Percentiles rank a stretch among this genome's conserved stretches.
Evolutionary conservation across 2,113 vertebrate species (phyloP).

Genomic region (Asarcornis scutulata): DNA sequence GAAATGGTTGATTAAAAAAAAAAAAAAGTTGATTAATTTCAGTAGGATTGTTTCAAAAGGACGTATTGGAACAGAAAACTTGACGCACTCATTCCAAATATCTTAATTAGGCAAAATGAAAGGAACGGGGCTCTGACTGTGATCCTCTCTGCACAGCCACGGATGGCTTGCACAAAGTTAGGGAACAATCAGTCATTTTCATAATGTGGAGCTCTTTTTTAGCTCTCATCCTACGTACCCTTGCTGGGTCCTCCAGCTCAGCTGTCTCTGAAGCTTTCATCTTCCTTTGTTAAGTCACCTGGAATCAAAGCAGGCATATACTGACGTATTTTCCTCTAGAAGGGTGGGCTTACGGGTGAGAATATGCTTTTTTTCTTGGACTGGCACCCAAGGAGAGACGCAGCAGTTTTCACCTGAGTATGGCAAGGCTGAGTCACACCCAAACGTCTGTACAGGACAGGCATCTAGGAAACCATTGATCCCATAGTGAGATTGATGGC

Average conservation of each 20-base stretch:
- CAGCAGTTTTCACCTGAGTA: neutral
- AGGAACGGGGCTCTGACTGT: neutral
- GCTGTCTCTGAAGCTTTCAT: neutral
- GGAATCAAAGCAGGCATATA: neutral
- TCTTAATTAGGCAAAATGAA: neutral
- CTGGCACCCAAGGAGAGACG: neutral
- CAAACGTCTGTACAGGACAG: neutral
- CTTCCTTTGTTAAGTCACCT: neutral
- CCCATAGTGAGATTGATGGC: neutral
- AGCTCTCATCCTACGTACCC: neutral
- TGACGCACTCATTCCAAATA: neutral
- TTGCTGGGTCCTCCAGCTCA: neutral
- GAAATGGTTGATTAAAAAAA: neutral
- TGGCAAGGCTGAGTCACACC: neutral
- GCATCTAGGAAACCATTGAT: rapidly evolving
- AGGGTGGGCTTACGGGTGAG: rapidly evolving
- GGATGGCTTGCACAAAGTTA: neutral
- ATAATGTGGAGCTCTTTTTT: neutral
- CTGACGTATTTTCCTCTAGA: neutral
- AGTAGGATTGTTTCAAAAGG: neutral
- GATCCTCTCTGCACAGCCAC: neutral
- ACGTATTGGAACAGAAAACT: neutral
- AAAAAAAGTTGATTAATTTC: conserved; percentile 34
- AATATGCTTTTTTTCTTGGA: neutral
- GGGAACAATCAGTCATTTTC: neutral